Evolutionary conservation across 2,888 invertebrate species (phyloP).

Genomic region (Aphidius colemani): DNA sequence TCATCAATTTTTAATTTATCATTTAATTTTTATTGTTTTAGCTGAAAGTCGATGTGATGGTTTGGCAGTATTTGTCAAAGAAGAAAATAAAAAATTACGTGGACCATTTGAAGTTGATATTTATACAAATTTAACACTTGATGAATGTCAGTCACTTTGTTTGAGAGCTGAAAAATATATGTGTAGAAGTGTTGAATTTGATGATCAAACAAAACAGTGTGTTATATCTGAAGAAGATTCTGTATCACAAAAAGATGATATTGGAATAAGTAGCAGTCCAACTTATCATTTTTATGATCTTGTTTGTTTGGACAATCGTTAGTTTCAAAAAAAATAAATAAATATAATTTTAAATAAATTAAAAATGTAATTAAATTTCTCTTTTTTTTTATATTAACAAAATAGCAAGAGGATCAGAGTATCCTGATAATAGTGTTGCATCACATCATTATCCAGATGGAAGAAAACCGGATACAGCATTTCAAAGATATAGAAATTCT

Average conservation of each 20-base stretch:
- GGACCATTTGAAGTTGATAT: slow-evolving; percentile 89
- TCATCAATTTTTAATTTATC: slow-evolving; percentile 1
- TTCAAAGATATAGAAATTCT: slow-evolving; percentile 85
- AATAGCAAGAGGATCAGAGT: slow-evolving; percentile 85
- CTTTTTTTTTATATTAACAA: slow-evolving; percentile 38
- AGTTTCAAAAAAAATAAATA: slow-evolving; percentile 59
- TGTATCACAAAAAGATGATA: slow-evolving; percentile 85
- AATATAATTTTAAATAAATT: not conserved
- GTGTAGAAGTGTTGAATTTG: slow-evolving; percentile 87
- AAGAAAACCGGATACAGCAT: slow-evolving; percentile 84
- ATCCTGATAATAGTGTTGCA: slow-evolving; percentile 84
- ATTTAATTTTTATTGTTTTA: slow-evolving; percentile 48
- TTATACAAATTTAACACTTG: slow-evolving; percentile 82
- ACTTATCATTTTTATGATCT: slow-evolving; percentile 88
- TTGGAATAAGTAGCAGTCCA: slow-evolving; percentile 82
- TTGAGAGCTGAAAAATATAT: slow-evolving; percentile 87
- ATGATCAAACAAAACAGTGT: slow-evolving; percentile 84
- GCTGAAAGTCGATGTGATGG: slow-evolving; percentile 87
- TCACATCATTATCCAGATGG: slow-evolving; percentile 84
- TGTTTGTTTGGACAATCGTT: slow-evolving; percentile 87
- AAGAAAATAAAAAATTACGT: slow-evolving; percentile 84
- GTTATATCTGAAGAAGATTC: slow-evolving; percentile 92
- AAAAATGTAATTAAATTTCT: slow-evolving; percentile 34
- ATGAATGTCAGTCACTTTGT: slow-evolving; percentile 88
- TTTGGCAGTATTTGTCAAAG: slow-evolving; percentile 84